Percentiles rank a stretch among this genome's conserved stretches.
phyloP scores from a whole-genome alignment of 2,113 vertebrate species.

The Anser cygnoides region DNA sequence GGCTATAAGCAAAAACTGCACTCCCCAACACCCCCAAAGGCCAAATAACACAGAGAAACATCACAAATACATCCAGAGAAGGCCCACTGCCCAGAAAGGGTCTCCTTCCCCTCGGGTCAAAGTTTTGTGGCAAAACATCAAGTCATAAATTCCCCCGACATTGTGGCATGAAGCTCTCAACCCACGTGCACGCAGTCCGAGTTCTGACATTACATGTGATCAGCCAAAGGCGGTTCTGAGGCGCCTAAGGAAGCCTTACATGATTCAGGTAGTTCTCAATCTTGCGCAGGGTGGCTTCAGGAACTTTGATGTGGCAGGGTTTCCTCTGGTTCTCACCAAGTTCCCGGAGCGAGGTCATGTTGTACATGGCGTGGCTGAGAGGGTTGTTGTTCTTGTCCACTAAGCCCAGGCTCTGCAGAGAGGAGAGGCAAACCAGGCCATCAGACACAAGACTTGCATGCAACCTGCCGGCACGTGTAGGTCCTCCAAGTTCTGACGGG shows the following conservation, averaged over 20 bases:
- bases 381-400: constrained; percentile 91
- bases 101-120: not conserved
- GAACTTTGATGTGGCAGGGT: constrained; percentile 85
- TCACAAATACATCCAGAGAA: not conserved
- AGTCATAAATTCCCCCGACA: not conserved
- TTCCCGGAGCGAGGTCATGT: constrained; percentile 83
- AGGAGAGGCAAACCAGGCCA: not conserved
- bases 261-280: constrained; percentile 86
- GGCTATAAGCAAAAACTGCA: not conserved
- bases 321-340: constrained; percentile 83
- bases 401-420: constrained; percentile 86
- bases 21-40: not conserved
- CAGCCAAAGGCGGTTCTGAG: not conserved
- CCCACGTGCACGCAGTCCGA: too few relatives aligned
- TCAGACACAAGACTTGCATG: not conserved
- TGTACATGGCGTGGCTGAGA: constrained; percentile 91
- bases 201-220: not conserved
- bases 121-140: not conserved
- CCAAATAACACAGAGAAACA: not conserved
- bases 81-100: not conserved
- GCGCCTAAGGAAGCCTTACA: constrained; percentile 68
- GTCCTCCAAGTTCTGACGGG: accelerated
- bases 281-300: constrained; percentile 79
- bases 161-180: not conserved
- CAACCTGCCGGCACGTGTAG: accelerated